phyloP scores from a whole-genome alignment of 2,797 vertebrate genomes.

The Bovichtus variegatus region DNA sequence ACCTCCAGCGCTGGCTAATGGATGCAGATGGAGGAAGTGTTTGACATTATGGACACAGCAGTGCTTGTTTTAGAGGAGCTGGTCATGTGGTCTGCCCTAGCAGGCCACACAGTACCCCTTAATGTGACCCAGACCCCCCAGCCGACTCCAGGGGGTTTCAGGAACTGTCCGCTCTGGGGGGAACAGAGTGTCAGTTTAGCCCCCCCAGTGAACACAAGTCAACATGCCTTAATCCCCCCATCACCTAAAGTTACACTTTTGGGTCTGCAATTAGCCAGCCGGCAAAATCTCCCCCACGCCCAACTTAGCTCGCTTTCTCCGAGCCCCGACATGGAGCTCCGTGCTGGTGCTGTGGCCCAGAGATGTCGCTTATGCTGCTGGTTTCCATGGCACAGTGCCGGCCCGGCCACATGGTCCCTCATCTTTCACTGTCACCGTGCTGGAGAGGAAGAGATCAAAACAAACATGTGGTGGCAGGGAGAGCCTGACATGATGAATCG shows the following conservation, averaged over 20 bases:
- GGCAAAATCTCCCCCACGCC: slow-evolving; percentile 56
- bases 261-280: slow-evolving; percentile 79
- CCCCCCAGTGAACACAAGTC: slow-evolving; percentile 82
- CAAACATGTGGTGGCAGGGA: slow-evolving; percentile 83
- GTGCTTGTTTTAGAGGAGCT: slow-evolving; percentile 80
- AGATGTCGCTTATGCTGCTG: slow-evolving; percentile 31
- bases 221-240: slow-evolving; percentile 83
- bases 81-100: slow-evolving; percentile 73
- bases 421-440: slow-evolving; percentile 84
- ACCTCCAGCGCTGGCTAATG: slow-evolving; percentile 73
- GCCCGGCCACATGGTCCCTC: slow-evolving; percentile 77
- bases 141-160: slow-evolving; percentile 74
- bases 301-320: slow-evolving; percentile 46
- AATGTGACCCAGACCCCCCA: slow-evolving; percentile 78
- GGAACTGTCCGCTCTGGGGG: slow-evolving; percentile 78
- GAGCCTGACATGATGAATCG: slow-evolving; percentile 80
- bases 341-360: slow-evolving; percentile 24
- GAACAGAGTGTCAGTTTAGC: slow-evolving; percentile 79
- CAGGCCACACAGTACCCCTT: slow-evolving; percentile 74
- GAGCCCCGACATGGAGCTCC: slow-evolving; percentile 39
- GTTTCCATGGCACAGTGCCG: slow-evolving; percentile 64
- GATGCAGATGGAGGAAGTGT: slow-evolving; percentile 82
- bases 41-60: slow-evolving; percentile 83
- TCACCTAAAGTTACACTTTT: slow-evolving; percentile 85
- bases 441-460: slow-evolving; percentile 84